Conservation (phyloP, 1,140 invertebrate species). For the Drosophila repletoides region DNA sequence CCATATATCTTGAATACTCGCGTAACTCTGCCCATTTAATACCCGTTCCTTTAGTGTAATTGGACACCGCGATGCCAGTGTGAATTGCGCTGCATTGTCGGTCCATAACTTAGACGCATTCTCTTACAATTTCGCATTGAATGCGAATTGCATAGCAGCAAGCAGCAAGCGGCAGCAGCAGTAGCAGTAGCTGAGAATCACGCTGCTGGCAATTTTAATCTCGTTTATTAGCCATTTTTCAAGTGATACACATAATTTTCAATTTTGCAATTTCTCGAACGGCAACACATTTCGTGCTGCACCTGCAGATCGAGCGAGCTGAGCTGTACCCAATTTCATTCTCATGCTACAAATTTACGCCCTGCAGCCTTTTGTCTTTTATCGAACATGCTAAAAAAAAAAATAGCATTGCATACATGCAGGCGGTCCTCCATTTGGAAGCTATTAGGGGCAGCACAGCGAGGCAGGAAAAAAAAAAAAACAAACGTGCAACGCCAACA, state of each 20-base stretch:
- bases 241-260: slow-evolving; percentile 78
- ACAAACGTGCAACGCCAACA: slow-evolving; percentile 43
- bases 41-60: not conserved
- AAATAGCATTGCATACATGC: slow-evolving; percentile 64
- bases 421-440: slow-evolving; percentile 56
- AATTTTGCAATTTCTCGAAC: slow-evolving; percentile 73
- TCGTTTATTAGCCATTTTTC: slow-evolving; percentile 80
- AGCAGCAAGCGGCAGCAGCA: too few species aligned
- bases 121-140: slow-evolving; percentile 6
- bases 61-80: slow-evolving; percentile 1
- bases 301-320: slow-evolving; percentile 42
- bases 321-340: not conserved
- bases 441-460: slow-evolving; percentile 49
- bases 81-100: not conserved
- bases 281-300: slow-evolving; percentile 1
- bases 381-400: slow-evolving; percentile 77
- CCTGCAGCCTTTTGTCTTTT: slow-evolving; percentile 62
- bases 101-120: slow-evolving; percentile 7
- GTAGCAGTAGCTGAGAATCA: slow-evolving; percentile 50
- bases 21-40: not conserved
- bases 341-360: slow-evolving; percentile 11
- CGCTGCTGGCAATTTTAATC: slow-evolving; percentile 71
- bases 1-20: not conserved
- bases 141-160: not conserved
- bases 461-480: slow-evolving; percentile 34